Percentiles rank a stretch among this genome's conserved stretches.
Evolutionary conservation across 2,113 vertebrate species (phyloP).

Genomic region (Mus musculus): GRCm39 chr13:108780501-108781000

Average conservation of each 20-base stretch:
- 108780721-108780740: not conserved
- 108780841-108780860: fast-evolving
- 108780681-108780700: not conserved
- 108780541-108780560: not conserved
- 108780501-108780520: not conserved
- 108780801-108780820: not conserved
- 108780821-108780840: not conserved
- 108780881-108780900: not conserved
- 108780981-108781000: not conserved
- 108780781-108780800: constrained; percentile 15
- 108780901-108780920: not conserved
- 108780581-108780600: constrained; percentile 19
- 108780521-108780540: constrained; percentile 3
- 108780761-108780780: not conserved
- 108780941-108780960: not conserved
- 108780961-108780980: not conserved
- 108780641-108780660: constrained; percentile 46
- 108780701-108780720: not conserved
- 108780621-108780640: constrained; percentile 39
- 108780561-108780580: constrained; percentile 39
- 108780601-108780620: constrained; percentile 2
- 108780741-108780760: not conserved
- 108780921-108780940: not conserved
- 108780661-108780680: not conserved
- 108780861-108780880: not conserved